Base-by-base conservation (phyloP, 2,888 invertebrate genomes). In the Trichogramma evanescens region DNA sequence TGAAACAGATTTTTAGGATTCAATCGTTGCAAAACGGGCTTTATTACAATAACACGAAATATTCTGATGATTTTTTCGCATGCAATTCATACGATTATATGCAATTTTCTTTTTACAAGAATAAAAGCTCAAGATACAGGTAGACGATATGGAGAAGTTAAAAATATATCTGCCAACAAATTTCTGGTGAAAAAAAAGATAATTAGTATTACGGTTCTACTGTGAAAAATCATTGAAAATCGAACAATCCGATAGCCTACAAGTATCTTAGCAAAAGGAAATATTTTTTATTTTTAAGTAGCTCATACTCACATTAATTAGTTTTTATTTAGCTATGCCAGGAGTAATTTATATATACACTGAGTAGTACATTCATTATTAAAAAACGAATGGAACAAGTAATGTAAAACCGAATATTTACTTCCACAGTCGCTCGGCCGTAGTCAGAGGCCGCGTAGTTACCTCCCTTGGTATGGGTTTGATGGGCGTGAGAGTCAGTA, bases 401-500 rank as follows among this genome's bases (percentile, higher is more conserved):
- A 46, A 54, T 54, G 40, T 10, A 54, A 13, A 13, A 48, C 48
- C 48, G 13, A 48, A 10, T 13, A 10, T 13, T 13, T 5, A 44
- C 4, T 55, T 7, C 59, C 6, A 69, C 84, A 98, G 98, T 77
- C 96, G 96, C 60, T 95, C 95, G 59, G 96, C 97, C 40, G 97
- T 99, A 56, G 92, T 99, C 65, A 88, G 98, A 64, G 99, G 99
- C 52, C 88, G 92, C 67, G 96, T 99, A 56, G 87, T 93, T 60
- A 93, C 95, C 51, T 86, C 88, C 55, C 89, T 95, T 76, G 93
- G 94, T 53, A 92, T 92, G 72, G 95, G 97, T 44, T 81, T 99
- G 69, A 92, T 95, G 78, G 98, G 98, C 43, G 96, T 97, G 6
- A 85, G 97, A 66, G 96, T 99, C 4, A 92, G 93, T 65, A 95